Evolutionary conservation across 2,888 invertebrate species (phyloP).

Genomic region (Synanthedon andrenaeformis): DNA sequence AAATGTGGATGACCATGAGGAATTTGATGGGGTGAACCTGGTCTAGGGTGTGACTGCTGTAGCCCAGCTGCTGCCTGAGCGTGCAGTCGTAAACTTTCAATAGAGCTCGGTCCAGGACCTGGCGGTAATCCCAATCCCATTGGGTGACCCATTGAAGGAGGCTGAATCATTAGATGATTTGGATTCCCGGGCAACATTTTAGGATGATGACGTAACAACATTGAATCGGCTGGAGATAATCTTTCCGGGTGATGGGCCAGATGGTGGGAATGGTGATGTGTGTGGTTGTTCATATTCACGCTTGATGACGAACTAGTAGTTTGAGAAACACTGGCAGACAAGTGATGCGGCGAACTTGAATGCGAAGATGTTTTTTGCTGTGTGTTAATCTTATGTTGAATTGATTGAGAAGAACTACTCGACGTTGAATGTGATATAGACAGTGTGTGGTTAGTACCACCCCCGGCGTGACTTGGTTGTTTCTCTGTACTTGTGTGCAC

Average conservation of each 20-base stretch:
- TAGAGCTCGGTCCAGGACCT: constrained; percentile 71
- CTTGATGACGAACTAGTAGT: constrained; percentile 64
- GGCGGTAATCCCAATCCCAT: constrained; percentile 67
- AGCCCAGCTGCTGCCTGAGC: constrained; percentile 76
- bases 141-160: constrained; percentile 74
- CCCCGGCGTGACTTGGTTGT: constrained; percentile 64
- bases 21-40: constrained; percentile 67
- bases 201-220: constrained; percentile 60
- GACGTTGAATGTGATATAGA: constrained; percentile 78
- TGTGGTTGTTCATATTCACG: constrained; percentile 71
- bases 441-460: constrained; percentile 69
- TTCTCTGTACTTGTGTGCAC: constrained; percentile 75
- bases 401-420: constrained; percentile 75
- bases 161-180: constrained; percentile 75
- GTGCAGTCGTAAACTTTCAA: constrained; percentile 81
- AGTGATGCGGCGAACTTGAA: constrained; percentile 64
- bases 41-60: constrained; percentile 56
- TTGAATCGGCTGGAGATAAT: constrained; percentile 71
- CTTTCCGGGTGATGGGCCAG: constrained; percentile 75
- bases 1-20: constrained; percentile 66
- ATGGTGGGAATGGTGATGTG: constrained; percentile 77
- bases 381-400: constrained; percentile 72
- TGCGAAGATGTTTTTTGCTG: constrained; percentile 60
- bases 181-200: constrained; percentile 69
- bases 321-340: constrained; percentile 69